Evolutionary conservation across 2,113 vertebrate genomes (phyloP), one percentile per base, ranked within the genome.

Genomic region (Datnioides undecimradiatus): DNA sequence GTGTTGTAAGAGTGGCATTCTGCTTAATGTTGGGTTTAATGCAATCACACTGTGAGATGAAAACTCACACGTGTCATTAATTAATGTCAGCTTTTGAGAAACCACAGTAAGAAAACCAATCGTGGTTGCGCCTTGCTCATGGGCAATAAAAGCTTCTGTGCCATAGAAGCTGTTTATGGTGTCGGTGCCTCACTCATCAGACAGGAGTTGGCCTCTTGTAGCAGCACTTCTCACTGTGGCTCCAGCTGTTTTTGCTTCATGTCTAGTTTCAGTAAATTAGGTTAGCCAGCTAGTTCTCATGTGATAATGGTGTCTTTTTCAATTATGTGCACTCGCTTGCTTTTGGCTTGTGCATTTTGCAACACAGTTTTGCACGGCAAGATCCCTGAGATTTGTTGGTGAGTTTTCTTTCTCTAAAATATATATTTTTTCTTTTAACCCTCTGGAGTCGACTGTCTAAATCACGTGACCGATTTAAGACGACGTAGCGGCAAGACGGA

Each of bases 241-340:
- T 70, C 27, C 19, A 51, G 2, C 8, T n/a, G 3, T 27, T 38
- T 48, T 52, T 29, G 57, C 27, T 73, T 80, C 8, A 64, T 63
- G 59, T 80, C 27, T 60, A 69, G 63, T 38, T 8, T 67, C 70
- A 64, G 36, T 21, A 87, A 82, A 91, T 83, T 73, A 80, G 86
- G 63, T 92, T 90, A 87, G 36, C 29, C 66, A 46, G 55, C 36
- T 33, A 19, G 36, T 6, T 49, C 76, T 88, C 91, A 89, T 80
- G 86, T 88, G 90, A 86, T 83, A 23, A 58, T 58, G 73, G 14
- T 70, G 36, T 48, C 46, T 62, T 46, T 46, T 79, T 49, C 60
- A 60, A 76, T 85, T 60, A 63, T 48, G n/a, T 7, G 14, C 41
- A 29, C 49, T 14, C 63, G 63, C 70, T 34, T 73, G 36, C 48